phyloP scores from a whole-genome alignment of 2,797 vertebrate species.

The Acipenser oxyrinchus region DNA sequence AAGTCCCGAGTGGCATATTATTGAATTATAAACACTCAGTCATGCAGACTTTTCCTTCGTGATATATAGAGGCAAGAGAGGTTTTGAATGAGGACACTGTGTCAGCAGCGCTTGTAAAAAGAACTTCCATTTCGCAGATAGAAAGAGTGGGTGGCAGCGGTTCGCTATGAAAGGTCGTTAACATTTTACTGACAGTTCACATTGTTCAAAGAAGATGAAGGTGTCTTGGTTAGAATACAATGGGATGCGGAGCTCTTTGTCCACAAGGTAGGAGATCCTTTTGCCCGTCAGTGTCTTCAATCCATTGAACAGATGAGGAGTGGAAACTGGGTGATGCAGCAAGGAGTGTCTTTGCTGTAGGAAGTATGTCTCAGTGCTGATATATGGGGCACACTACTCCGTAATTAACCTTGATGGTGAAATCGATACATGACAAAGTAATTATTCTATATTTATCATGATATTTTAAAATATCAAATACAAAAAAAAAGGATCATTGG shows the following conservation, averaged over 20 bases:
- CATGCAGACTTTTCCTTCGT: constrained; percentile 30
- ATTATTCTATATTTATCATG: too few relatives aligned
- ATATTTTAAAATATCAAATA: too few relatives aligned
- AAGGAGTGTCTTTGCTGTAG: too few relatives aligned
- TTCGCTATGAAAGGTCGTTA: constrained; percentile 14
- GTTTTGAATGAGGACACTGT: constrained; percentile 12
- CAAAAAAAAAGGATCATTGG: too few relatives aligned
- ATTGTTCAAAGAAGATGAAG: constrained; percentile 47
- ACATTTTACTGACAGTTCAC: constrained; percentile 18
- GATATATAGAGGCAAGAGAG: constrained; percentile 9
- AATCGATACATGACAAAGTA: too few relatives aligned
- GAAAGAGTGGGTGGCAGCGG: constrained; percentile 16
- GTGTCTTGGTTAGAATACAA: constrained; percentile 49
- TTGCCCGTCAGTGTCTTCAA: not conserved
- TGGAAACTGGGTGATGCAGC: too few relatives aligned
- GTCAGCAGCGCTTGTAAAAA: constrained; percentile 2
- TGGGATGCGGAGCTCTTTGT: constrained; percentile 83
- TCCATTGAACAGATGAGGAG: too few relatives aligned
- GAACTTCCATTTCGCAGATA: constrained; percentile 1
- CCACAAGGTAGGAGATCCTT: constrained; percentile 68
- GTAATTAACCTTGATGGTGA: too few relatives aligned
- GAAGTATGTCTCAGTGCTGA: too few relatives aligned
- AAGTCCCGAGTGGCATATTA: constrained; percentile 65
- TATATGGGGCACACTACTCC: too few relatives aligned
- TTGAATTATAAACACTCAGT: constrained; percentile 66